A percentile compares a stretch with the other conserved stretches of the same genome.
Evolutionary conservation across 2,888 invertebrate genomes (phyloP).

Genomic region (Slavum lentiscoides): DNA sequence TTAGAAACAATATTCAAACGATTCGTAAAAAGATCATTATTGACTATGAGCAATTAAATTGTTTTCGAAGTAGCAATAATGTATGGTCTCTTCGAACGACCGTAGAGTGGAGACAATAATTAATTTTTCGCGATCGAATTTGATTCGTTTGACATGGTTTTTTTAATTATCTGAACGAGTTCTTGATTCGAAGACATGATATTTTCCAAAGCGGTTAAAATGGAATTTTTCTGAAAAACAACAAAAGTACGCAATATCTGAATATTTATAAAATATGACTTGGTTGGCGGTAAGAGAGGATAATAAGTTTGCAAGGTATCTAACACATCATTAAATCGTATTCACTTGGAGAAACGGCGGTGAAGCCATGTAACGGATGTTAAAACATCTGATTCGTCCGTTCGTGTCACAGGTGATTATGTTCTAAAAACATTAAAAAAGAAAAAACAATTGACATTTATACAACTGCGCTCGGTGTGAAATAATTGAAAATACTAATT

Average conservation of each 20-base stretch:
- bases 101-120: too few species aligned
- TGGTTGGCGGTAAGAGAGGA: too few species aligned
- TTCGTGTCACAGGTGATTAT: slow-evolving; percentile 31
- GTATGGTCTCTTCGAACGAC: too few species aligned
- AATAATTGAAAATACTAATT: too few species aligned
- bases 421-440: slow-evolving; percentile 5
- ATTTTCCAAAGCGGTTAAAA: slow-evolving; percentile 42
- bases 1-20: too few species aligned
- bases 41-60: too few species aligned
- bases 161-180: slow-evolving; percentile 22
- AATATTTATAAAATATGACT: too few species aligned
- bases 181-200: slow-evolving; percentile 29
- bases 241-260: neutral
- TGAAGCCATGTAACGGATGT: slow-evolving; percentile 31
- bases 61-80: too few species aligned
- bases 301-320: neutral
- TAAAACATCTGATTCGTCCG: slow-evolving; percentile 30
- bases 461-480: neutral
- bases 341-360: slow-evolving; percentile 35
- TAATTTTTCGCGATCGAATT: neutral
- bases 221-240: slow-evolving; percentile 40
- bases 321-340: neutral
- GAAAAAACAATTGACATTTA: neutral
- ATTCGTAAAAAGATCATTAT: neutral
- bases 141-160: slow-evolving; percentile 6